phyloP scores from a whole-genome alignment of 2,888 invertebrate genomes.

The Apamea anceps region DNA sequence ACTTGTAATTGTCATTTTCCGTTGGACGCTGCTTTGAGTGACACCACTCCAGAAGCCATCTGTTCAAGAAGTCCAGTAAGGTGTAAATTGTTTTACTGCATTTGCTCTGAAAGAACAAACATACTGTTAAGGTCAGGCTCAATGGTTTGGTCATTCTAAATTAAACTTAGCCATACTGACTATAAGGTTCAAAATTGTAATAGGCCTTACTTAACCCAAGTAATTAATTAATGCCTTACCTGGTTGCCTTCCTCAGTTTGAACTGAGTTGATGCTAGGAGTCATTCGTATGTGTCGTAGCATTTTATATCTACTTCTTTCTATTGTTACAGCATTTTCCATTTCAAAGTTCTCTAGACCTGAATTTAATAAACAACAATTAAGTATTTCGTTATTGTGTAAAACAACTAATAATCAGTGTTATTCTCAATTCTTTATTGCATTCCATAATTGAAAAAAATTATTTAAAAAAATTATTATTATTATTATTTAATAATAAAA shows the following conservation, averaged over 20 bases:
- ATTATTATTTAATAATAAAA: too few relatives aligned
- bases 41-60: constrained; percentile 93
- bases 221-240: constrained; percentile 68
- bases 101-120: constrained; percentile 84
- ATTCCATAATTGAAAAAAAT: too few relatives aligned
- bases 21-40: constrained; percentile 82
- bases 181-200: constrained; percentile 9
- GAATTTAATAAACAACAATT: background rate
- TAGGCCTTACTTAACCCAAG: background rate
- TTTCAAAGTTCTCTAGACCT: constrained; percentile 82
- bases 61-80: constrained; percentile 93
- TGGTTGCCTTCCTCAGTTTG: constrained; percentile 88
- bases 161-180: background rate
- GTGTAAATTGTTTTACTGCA: constrained; percentile 93
- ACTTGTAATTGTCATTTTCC: constrained; percentile 87
- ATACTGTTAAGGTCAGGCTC: background rate
- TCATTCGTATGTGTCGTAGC: constrained; percentile 84
- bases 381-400: background rate
- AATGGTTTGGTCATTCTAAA: background rate
- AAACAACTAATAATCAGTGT: background rate
- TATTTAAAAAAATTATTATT: too few relatives aligned
- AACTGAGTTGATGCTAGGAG: constrained; percentile 82
- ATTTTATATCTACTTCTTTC: constrained; percentile 82
- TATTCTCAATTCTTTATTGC: too few relatives aligned
- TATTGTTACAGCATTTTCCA: constrained; percentile 70